A percentile compares a stretch with the other conserved stretches of the same genome.
Evolutionary conservation across 1,140 invertebrate species (phyloP).

Genomic region (Aphaenogaster rudis): DNA sequence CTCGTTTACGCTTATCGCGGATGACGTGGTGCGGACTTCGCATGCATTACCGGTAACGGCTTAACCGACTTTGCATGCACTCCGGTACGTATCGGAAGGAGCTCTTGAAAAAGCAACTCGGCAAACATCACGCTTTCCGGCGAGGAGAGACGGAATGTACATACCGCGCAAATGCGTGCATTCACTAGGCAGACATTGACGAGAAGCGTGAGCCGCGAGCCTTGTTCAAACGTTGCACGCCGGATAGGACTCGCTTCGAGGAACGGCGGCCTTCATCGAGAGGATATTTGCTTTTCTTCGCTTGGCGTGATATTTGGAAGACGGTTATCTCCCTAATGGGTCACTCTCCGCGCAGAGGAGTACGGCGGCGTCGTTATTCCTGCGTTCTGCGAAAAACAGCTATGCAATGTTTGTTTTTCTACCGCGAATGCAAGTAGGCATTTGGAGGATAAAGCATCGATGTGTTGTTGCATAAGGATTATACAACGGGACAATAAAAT

Average conservation of each 20-base stretch:
- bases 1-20: conserved; percentile 6
- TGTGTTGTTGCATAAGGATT: conserved; percentile 10
- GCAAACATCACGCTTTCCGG: conserved; percentile 27
- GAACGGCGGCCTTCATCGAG: conserved; percentile 28
- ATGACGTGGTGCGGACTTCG: neutral
- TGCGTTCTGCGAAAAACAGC: neutral
- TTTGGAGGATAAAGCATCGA: neutral
- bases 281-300: conserved; percentile 31
- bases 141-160: conserved; percentile 17
- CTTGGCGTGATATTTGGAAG: neutral
- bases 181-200: neutral
- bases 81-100: conserved; percentile 31
- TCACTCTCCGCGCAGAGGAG: too few species aligned
- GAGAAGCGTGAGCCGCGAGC: neutral
- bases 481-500: neutral
- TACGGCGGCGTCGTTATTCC: neutral
- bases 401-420: conserved; percentile 29
- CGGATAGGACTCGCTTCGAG: neutral
- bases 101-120: neutral
- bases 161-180: conserved; percentile 6
- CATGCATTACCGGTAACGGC: conserved; percentile 16
- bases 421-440: neutral
- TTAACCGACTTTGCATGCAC: conserved; percentile 37
- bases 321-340: neutral
- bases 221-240: conserved; percentile 49